Conservation (phyloP, 2,888 invertebrate genomes). For the Eupithecia insigniata region DNA sequence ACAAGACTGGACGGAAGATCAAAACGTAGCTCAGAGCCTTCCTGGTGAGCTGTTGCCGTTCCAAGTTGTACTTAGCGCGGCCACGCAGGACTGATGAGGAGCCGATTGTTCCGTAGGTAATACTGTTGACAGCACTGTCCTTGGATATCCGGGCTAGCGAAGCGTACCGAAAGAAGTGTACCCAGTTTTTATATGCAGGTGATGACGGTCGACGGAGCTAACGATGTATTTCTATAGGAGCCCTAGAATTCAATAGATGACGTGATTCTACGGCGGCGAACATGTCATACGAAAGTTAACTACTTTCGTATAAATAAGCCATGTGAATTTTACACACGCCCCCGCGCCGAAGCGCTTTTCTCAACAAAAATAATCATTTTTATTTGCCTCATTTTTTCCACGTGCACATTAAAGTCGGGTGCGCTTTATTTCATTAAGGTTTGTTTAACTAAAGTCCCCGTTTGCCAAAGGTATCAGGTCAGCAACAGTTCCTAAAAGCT, state of each 20-base stretch:
- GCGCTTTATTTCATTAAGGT: not conserved
- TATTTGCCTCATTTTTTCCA: too few species aligned
- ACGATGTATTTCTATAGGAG: not conserved
- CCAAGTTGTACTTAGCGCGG: slow-evolving; percentile 30
- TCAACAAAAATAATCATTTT: too few species aligned
- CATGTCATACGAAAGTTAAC: not conserved
- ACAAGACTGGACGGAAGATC: slow-evolving; percentile 70
- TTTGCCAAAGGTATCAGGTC: not conserved
- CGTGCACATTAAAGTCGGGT: too few species aligned
- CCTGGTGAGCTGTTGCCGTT: slow-evolving; percentile 47
- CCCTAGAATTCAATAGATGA: not conserved
- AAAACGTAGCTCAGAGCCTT: slow-evolving; percentile 71
- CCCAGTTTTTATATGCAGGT: not conserved
- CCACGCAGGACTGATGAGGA: slow-evolving; percentile 17
- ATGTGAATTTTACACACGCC: not conserved
- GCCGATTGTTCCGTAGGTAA: not conserved
- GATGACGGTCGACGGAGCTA: not conserved
- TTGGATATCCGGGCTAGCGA: not conserved
- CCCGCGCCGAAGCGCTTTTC: not conserved
- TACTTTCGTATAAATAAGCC: not conserved
- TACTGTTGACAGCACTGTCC: not conserved
- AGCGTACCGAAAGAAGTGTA: not conserved
- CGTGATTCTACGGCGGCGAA: not conserved
- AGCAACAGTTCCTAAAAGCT: not conserved
- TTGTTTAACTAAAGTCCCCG: not conserved